Evolutionary conservation across 2,888 invertebrate species (phyloP).

Genomic region (Cheilosia vulpina): DNA sequence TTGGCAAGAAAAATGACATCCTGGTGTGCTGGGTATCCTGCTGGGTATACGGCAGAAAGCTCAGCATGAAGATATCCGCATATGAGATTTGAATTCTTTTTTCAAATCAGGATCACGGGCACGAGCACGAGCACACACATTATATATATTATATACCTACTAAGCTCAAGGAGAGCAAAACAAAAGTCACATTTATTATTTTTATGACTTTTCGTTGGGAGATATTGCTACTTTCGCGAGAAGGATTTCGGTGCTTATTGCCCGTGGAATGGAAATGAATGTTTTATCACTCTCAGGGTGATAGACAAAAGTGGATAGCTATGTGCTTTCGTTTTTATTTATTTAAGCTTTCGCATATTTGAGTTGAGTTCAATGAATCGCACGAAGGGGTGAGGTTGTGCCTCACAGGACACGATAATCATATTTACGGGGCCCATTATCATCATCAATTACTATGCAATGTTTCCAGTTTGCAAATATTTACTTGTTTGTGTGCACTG

Average conservation of each 20-base stretch:
- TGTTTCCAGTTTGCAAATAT: conserved; percentile 70
- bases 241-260: conserved; percentile 32
- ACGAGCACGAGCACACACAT: neutral
- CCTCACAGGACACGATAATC: conserved; percentile 57
- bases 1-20: conserved; percentile 29
- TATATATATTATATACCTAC: neutral
- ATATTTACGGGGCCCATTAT: conserved; percentile 65
- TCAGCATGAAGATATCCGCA: conserved; percentile 61
- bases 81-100: conserved; percentile 49
- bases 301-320: conserved; percentile 24
- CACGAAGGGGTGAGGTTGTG: neutral
- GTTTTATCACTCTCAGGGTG: conserved; percentile 24
- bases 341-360: conserved; percentile 38
- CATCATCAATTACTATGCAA: conserved; percentile 63
- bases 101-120: conserved; percentile 51
- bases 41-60: conserved; percentile 53
- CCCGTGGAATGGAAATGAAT: conserved; percentile 2
- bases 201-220: conserved; percentile 46
- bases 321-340: conserved; percentile 52
- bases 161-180: conserved; percentile 23
- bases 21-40: conserved; percentile 46
- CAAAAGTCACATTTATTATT: conserved; percentile 70
- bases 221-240: conserved; percentile 48
- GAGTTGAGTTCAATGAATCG: conserved; percentile 51
- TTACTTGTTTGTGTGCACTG: conserved; percentile 36